Percentiles rank a stretch among this genome's conserved stretches.
Conservation (phyloP, 2,113 vertebrate genomes). For the Thymallus thymallus region DNA sequence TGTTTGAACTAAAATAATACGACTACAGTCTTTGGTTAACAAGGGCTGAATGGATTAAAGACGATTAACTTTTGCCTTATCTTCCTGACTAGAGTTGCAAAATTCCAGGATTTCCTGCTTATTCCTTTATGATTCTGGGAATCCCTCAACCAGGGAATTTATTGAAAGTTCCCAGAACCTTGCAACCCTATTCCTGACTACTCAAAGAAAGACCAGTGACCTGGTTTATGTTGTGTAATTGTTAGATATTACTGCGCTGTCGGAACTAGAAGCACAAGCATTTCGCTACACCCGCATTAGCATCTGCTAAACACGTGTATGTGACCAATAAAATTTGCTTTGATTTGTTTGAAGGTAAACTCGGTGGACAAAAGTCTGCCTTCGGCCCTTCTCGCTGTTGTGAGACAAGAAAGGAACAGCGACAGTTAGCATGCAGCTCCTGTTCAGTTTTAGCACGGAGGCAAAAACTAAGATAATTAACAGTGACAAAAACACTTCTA, state of each 20-base stretch:
- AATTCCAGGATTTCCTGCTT: too few species aligned
- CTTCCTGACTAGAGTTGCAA: not conserved
- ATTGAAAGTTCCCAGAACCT: too few species aligned
- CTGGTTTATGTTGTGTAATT: too few species aligned
- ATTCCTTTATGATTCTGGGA: too few species aligned
- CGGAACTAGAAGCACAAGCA: too few species aligned
- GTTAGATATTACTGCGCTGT: too few species aligned
- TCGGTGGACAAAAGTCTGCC: conserved; percentile 32
- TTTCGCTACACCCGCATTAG: too few species aligned
- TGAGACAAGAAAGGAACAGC: conserved; percentile 19
- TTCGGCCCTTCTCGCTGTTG: conserved; percentile 26
- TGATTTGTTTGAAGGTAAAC: conserved; percentile 44
- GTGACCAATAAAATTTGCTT: too few species aligned
- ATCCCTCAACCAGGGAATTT: too few species aligned
- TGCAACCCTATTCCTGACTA: not conserved
- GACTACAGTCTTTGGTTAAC: not conserved
- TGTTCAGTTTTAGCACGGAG: too few species aligned
- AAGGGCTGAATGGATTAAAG: not conserved
- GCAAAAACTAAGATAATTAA: conserved; percentile 51
- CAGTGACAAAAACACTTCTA: conserved; percentile 64
- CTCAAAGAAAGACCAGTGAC: conserved; percentile 28
- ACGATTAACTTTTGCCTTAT: not conserved
- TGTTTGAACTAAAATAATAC: not conserved
- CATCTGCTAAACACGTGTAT: too few species aligned
- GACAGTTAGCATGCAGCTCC: conserved; percentile 21